Base-by-base conservation (phyloP, 2,888 invertebrate species). In the Drosophila siamana region DNA sequence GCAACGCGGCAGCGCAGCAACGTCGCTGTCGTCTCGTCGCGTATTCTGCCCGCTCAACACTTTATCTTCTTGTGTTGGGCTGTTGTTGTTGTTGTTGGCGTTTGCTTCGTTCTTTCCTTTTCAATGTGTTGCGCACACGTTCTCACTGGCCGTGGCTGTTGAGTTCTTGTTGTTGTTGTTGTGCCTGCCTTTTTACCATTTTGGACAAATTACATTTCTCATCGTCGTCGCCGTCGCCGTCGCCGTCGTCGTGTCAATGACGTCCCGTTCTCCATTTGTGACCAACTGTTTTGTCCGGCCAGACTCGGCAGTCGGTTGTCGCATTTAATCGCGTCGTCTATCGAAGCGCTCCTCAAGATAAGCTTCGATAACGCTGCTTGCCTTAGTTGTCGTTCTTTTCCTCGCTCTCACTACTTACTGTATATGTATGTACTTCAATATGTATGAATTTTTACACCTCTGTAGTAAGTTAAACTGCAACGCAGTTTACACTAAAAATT, bases 31-130 rank as follows among this genome's bases (percentile, higher is more conserved):
- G 47, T 50, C 30, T 11, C 44, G 41, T 67, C 44, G 62, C 57
- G 47, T 62, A 64, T 81, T 80, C 66, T 84, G 76, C 74, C 60
- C 77, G 77, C 77, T 81, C 80, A 86, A 82, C 82, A 79, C 79
- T 78, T 81, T 85, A 68, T 70, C 83, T 66, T 68, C 40, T 55
- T 57, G 44, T 44, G 6, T 24, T 19, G 43, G 22, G n/a, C 19
- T 55, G 44, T 54, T 63, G 26, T 51, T 69, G 60, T 48, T 24
- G 28, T 62, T 26, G 30, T 41, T 48, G 61, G 71, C 55, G 63
- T 55, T 68, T 63, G 62, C 62, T 68, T 74, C 56, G 68, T 61
- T 76, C 51, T 40, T 64, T 52, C 50, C 44, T 64, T 67, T 64
- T 67, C 62, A 67, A 63, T 81, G 57, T 65, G 69, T 59, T 76